Percentiles rank a stretch among this genome's conserved stretches.
These are phyloP conservation scores for Euplagia quadripunctaria DNA, from an alignment of 2,888 invertebrate species.

Conservation along the genomic window DNA sequence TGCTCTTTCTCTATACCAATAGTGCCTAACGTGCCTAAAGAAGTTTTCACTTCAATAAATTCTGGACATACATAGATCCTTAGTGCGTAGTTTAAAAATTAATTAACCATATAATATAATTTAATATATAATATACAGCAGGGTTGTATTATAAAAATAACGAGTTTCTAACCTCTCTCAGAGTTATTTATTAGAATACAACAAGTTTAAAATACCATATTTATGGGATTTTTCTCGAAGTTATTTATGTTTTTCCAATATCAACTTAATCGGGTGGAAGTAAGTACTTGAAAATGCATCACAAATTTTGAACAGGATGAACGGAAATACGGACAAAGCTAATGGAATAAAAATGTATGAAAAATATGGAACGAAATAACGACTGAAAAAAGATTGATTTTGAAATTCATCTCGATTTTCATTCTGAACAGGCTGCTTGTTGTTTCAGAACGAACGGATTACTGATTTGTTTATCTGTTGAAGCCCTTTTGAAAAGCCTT, in stretches of 20 bases:
- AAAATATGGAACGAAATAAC: neutral
- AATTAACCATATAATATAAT: too few relatives aligned
- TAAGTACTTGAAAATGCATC: neutral
- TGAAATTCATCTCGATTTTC: neutral
- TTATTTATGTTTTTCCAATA: conserved; percentile 3
- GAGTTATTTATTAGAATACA: neutral
- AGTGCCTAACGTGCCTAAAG: too few relatives aligned
- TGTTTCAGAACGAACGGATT: neutral
- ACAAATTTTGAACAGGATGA: neutral
- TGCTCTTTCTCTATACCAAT: too few relatives aligned
- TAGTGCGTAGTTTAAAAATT: too few relatives aligned
- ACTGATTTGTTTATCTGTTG: neutral
- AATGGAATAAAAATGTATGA: neutral
- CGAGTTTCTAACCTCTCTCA: neutral
- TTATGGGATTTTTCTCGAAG: neutral
- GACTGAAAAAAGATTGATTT: neutral
- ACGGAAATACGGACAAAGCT: neutral
- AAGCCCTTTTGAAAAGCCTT: neutral
- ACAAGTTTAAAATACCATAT: neutral
- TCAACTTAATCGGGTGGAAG: neutral
- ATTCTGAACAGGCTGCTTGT: neutral
- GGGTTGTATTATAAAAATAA: neutral
- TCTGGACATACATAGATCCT: too few relatives aligned
- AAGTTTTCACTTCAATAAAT: too few relatives aligned
- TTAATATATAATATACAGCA: too few relatives aligned